Conservation (phyloP, 2,797 vertebrate genomes). For the Lepilemur septentrionalis region DNA sequence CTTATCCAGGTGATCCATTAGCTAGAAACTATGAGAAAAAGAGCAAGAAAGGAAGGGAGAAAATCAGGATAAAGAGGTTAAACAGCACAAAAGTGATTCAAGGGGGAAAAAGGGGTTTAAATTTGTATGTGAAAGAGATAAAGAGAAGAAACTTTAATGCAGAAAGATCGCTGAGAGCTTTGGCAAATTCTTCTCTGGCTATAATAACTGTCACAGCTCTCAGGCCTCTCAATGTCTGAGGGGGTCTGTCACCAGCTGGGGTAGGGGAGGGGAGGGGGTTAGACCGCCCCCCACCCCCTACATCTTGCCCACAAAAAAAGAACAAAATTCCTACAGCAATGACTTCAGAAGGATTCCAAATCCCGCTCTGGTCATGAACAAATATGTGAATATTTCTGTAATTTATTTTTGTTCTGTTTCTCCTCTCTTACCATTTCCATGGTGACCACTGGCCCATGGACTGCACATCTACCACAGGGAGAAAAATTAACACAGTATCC, state of each 20-base stretch:
- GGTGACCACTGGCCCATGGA: constrained; percentile 17
- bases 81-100: constrained; percentile 64
- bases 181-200: constrained; percentile 44
- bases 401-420: neutral
- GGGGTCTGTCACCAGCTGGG: neutral
- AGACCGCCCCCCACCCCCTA: rapidly evolving
- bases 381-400: neutral
- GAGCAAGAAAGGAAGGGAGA: neutral
- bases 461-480: neutral
- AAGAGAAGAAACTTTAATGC: constrained; percentile 60
- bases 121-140: constrained; percentile 61
- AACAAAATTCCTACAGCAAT: neutral
- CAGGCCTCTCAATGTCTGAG: neutral
- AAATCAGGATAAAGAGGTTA: constrained; percentile 66
- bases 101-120: neutral
- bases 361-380: neutral
- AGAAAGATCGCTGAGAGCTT: constrained; percentile 37
- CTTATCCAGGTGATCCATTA: constrained; percentile 81
- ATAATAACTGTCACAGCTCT: neutral
- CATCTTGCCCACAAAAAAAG: neutral
- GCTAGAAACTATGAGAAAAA: constrained; percentile 67
- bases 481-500: neutral
- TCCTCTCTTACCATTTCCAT: neutral
- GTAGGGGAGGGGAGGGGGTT: neutral
- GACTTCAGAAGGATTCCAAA: neutral